Evolutionary conservation across 2,797 vertebrate genomes (phyloP), one percentile per base, ranked within the genome.

Genomic region (Poeciliopsis turneri): DNA sequence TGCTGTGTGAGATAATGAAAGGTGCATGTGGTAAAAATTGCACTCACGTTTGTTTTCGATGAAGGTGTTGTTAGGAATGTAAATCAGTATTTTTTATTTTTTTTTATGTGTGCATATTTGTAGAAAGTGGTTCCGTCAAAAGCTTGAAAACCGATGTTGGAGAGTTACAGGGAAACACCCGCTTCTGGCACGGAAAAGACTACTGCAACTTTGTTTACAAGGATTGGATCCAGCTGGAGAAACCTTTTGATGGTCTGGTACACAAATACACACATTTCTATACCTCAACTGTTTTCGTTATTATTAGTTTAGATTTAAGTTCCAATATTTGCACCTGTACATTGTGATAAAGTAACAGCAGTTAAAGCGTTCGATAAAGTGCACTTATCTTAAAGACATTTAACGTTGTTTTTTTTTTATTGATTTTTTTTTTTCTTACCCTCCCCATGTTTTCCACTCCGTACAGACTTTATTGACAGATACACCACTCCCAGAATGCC

Each of bases 181-280:
- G 98, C 9, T 99, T 99, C 95, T 99, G 98, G 98, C 98, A 99
- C 0, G 98, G 98, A 18, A 99, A 99, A 84, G 98, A 99, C 91
- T 99, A 99, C 80, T 99, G 98, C 94, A 99, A 99, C 95, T 99
- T 99, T 0, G 98, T 99, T 86, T 98, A 97, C 90, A 99, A 97
- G 94, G 98, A 99, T 92, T 99, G 98, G 98, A 96, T 99, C 87
- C 98, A 98, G 55, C 95, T 99, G 68, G 98, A 99, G 91, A 99
- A 98, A 88, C 98, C 98, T 74, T 99, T 99, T 90, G 98, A 98
- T 85, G 98, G 98, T 99, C 88, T 90, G 96, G 0, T 23, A 28
- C 68, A 66, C 55, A 57, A 53, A 80, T 33, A 72, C 33, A n/a
- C 25, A 45, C 12, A 45, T 15, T 25, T 69, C 25, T 69, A 69